Conservation (phyloP, 2,797 vertebrate species). For the Nyctibius grandis region DNA sequence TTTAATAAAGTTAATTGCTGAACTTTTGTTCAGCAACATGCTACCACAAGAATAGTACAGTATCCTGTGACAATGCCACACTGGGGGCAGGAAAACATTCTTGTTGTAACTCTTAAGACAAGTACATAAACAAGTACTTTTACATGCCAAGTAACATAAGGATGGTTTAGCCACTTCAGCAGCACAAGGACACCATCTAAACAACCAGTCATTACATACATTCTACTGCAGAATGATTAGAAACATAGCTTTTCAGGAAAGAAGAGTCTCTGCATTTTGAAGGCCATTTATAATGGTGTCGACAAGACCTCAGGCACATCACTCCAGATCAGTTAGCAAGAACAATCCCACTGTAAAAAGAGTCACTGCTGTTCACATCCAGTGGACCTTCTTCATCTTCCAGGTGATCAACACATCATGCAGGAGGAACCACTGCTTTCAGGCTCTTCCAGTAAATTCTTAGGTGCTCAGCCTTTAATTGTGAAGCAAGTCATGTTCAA, state of each 20-base stretch:
- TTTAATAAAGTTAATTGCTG: neutral
- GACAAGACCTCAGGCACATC: neutral
- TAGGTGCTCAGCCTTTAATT: neutral
- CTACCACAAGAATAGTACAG: neutral
- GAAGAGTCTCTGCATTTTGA: neutral
- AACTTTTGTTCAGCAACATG: neutral
- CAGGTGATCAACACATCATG: neutral
- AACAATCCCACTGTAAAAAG: neutral
- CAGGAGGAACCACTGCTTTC: neutral
- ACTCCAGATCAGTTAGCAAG: neutral
- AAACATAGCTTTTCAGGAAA: neutral
- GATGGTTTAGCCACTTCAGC: neutral
- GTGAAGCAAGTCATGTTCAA: neutral
- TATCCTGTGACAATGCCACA: neutral
- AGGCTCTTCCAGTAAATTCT: neutral
- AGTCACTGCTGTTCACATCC: neutral
- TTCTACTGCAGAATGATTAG: neutral
- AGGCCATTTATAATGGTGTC: neutral
- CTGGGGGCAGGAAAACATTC: no score
- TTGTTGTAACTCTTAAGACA: neutral
- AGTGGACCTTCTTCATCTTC: neutral
- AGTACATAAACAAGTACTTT: neutral
- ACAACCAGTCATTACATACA: neutral
- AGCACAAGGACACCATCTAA: neutral
- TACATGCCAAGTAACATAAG: neutral